Evolutionary conservation across 2,888 invertebrate genomes (phyloP), one percentile per base, ranked within the genome.

Genomic region (Criorhina ranunculi): DNA sequence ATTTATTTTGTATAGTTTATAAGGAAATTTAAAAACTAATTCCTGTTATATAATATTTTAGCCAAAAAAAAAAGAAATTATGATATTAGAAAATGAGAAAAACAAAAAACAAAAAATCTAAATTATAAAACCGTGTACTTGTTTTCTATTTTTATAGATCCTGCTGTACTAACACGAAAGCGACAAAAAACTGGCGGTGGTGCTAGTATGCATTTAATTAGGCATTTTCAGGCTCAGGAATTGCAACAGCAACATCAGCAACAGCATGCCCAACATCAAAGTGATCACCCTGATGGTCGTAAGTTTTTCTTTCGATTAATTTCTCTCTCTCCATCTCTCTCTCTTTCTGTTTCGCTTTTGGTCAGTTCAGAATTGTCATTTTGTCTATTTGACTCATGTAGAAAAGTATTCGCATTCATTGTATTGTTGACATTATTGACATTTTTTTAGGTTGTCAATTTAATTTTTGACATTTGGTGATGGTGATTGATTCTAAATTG

Each of bases 111-210:
- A 33, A 12, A 5, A 42, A 86, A n/a, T n/a, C n/a, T n/a, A 73
- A 59, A 87, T 86, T 87, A 88, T 75, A 66, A 46, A 57, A 80
- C 29, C 55, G 64, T 79, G 69, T 72, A 59, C 66, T 66, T 66
- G 6, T 76, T 44, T 79, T 75, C n/a, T 78, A 33, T 62, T 92
- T 91, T 93, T 93, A 89, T 94, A 94, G 94, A 94, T 93, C 93
- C 93, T 89, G 93, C 92, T 90, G 92, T 92, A 88, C 91, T 93
- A 91, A 94, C 93, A 88, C 91, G 91, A 75, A 91, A 91, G 88
- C 90, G 91, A 88, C 91, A 91, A 92, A 91, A 90, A 89, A 90
- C 90, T 88, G 90, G 90, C 86, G 90, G 90, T 79, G 91, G 91
- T 89, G 88, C 93, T 77, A 87, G 53, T 82, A 87, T 90, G 88